Evolutionary conservation across 2,797 vertebrate genomes (phyloP).

Genomic region (Sitta carolinensis): DNA sequence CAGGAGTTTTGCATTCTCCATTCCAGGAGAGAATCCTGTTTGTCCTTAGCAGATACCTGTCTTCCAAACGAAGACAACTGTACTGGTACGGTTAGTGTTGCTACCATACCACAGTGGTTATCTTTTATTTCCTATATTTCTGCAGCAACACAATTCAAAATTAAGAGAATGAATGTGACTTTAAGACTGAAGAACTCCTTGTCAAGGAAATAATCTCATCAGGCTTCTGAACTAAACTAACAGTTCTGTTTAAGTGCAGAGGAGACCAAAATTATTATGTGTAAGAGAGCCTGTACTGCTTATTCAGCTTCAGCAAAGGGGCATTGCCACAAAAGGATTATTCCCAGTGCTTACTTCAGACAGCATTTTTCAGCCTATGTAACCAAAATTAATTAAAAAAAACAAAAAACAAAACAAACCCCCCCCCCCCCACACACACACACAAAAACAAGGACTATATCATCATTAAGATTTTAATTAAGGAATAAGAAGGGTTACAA

Average conservation of each 20-base stretch:
- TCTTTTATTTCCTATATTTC: background rate
- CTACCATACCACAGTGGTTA: fast-evolving
- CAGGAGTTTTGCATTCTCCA: too few relatives aligned
- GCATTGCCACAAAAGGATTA: background rate
- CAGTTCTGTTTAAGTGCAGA: background rate
- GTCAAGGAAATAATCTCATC: background rate
- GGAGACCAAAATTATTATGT: background rate
- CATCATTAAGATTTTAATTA: background rate
- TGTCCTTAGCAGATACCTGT: too few relatives aligned
- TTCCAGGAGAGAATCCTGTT: too few relatives aligned
- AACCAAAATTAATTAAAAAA: background rate
- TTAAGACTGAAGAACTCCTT: background rate
- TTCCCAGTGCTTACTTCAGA: background rate
- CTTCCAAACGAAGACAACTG: too few relatives aligned
- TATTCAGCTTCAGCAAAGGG: background rate
- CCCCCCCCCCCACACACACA: too few relatives aligned
- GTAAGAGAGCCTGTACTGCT: background rate
- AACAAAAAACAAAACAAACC: background rate
- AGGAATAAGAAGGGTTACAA: background rate
- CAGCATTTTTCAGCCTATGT: background rate
- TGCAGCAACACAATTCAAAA: background rate
- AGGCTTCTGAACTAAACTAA: background rate
- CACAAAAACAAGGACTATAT: background rate
- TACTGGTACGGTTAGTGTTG: background rate
- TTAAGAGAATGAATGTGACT: background rate